phyloP scores from a whole-genome alignment of 2,113 vertebrate genomes.

The Archilochus colubris region DNA sequence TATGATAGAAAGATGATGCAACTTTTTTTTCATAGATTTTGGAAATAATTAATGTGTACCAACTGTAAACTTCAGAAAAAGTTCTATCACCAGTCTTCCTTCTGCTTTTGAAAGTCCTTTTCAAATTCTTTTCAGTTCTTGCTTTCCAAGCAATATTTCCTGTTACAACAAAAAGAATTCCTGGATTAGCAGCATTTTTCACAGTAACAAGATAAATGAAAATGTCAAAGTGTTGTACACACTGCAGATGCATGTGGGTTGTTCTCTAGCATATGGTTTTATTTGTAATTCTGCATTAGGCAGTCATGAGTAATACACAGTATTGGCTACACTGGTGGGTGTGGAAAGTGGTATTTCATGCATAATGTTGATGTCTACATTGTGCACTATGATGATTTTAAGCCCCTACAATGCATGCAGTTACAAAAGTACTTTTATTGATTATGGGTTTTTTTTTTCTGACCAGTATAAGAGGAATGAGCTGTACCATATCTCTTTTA shows the following conservation, averaged over 20 bases:
- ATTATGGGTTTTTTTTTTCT: accelerated
- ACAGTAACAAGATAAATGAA: slow-evolving; percentile 3
- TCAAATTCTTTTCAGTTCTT: not conserved
- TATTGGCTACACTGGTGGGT: not conserved
- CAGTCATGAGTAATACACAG: slow-evolving; percentile 15
- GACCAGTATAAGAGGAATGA: not conserved
- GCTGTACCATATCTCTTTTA: not conserved
- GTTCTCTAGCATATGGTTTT: slow-evolving; percentile 34
- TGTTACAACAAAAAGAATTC: not conserved
- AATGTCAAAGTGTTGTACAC: slow-evolving; percentile 11
- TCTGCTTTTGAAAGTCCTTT: not conserved
- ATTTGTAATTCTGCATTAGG: slow-evolving; percentile 20
- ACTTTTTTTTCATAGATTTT: not conserved
- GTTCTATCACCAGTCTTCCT: not conserved
- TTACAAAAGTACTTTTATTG: not conserved
- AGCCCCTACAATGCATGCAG: not conserved
- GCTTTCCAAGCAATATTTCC: not conserved
- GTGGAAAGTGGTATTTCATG: not conserved
- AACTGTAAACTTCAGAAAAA: not conserved
- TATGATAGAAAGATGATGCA: slow-evolving; percentile 59
- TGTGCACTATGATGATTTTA: not conserved
- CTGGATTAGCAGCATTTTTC: not conserved
- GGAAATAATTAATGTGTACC: not conserved
- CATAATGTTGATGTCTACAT: not conserved
- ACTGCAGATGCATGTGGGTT: not conserved